Percentiles rank a stretch among this genome's conserved stretches.
Conservation (phyloP, 2,888 invertebrate genomes). For the Mythimna impura region DNA sequence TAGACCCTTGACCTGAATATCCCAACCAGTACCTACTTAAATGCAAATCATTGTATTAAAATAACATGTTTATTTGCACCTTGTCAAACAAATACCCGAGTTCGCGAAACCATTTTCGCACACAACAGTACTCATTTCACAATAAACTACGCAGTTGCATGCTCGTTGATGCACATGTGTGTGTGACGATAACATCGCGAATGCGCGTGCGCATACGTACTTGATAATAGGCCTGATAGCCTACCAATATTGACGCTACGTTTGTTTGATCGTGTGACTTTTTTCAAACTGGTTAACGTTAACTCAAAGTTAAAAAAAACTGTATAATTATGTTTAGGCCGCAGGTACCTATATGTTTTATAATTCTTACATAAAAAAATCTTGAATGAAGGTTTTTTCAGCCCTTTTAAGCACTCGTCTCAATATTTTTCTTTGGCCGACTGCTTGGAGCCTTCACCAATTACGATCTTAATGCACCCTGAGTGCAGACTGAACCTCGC, state of each 20-base stretch:
- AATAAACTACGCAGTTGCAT: slow-evolving; percentile 86
- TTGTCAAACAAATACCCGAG: slow-evolving; percentile 54
- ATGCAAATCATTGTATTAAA: slow-evolving; percentile 24
- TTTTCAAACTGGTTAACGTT: not conserved
- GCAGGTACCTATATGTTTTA: not conserved
- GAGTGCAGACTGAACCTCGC: not conserved
- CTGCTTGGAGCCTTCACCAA: not conserved
- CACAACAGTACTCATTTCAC: slow-evolving; percentile 74
- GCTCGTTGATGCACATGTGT: slow-evolving; percentile 70
- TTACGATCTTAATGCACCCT: not conserved
- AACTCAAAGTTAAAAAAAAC: not conserved
- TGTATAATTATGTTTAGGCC: not conserved
- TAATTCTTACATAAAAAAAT: not conserved
- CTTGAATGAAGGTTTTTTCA: not conserved
- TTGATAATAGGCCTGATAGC: slow-evolving; percentile 74
- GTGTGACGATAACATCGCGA: slow-evolving; percentile 71
- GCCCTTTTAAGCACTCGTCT: not conserved
- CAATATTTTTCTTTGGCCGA: not conserved
- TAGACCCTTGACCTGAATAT: slow-evolving; percentile 30
- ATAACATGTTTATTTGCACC: slow-evolving; percentile 48
- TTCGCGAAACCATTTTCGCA: slow-evolving; percentile 66
- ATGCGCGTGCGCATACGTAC: slow-evolving; percentile 72
- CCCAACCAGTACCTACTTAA: slow-evolving; percentile 4
- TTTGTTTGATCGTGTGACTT: slow-evolving; percentile 44
- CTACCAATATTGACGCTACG: slow-evolving; percentile 58